These are phyloP conservation scores for Sebastes aleutianus DNA, from an alignment of 2,797 vertebrate species.

Conservation along the genomic window DNA sequence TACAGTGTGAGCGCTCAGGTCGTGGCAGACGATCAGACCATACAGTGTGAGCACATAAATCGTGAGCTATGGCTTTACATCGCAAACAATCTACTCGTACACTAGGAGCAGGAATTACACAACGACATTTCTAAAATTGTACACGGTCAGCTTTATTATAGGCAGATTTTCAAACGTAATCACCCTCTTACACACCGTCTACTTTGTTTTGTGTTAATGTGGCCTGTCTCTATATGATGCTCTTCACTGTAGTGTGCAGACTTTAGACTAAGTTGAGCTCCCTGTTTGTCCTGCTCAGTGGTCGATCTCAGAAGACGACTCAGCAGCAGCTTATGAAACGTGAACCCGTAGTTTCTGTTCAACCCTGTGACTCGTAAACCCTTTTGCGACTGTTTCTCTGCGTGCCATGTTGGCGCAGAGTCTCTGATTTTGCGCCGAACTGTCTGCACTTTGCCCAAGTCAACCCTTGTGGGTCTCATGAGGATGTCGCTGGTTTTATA, in stretches of 20 bases:
- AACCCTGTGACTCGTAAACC: slow-evolving; percentile 51
- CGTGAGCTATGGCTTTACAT: too few species aligned
- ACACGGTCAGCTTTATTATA: not conserved
- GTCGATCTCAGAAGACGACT: slow-evolving; percentile 21
- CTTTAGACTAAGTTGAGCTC: not conserved
- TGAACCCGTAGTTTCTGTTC: slow-evolving; percentile 46
- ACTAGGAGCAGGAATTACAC: too few species aligned
- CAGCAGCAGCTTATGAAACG: slow-evolving; percentile 52
- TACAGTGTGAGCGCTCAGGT: too few species aligned
- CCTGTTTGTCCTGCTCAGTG: not conserved
- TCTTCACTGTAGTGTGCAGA: not conserved
- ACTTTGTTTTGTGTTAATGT: not conserved
- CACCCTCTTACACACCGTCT: not conserved
- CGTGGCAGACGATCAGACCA: too few species aligned
- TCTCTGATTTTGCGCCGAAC: slow-evolving; percentile 62
- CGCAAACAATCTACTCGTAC: too few species aligned
- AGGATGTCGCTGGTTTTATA: slow-evolving; percentile 77
- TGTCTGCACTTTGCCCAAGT: slow-evolving; percentile 69
- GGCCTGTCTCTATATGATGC: not conserved
- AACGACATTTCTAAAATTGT: too few species aligned
- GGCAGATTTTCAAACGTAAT: not conserved
- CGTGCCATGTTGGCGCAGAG: slow-evolving; percentile 59
- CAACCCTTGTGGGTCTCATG: slow-evolving; percentile 66
- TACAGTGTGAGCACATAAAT: too few species aligned
- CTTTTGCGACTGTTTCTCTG: slow-evolving; percentile 34